A percentile compares a stretch with the other conserved stretches of the same genome.
phyloP scores from a whole-genome alignment of 2,888 invertebrate genomes.

The Argyra leucocephala region DNA sequence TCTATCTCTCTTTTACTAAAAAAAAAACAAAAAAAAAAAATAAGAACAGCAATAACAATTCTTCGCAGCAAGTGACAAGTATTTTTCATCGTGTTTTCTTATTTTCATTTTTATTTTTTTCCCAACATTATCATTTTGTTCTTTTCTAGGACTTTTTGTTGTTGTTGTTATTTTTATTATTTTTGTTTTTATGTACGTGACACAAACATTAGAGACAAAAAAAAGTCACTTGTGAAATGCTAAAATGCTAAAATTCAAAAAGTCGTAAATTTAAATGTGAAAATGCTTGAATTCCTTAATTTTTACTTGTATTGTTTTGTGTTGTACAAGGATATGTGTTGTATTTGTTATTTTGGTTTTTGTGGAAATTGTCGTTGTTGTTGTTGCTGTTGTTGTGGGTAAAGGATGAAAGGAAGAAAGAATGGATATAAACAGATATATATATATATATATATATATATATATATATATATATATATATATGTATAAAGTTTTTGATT shows the following conservation, averaged over 20 bases:
- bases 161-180: not conserved
- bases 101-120: not conserved
- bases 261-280: slow-evolving; percentile 6
- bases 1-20: too few species aligned
- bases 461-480: too few species aligned
- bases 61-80: not conserved
- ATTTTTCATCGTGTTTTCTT: not conserved
- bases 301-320: not conserved
- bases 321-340: not conserved
- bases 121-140: not conserved
- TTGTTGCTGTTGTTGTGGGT: too few species aligned
- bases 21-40: too few species aligned
- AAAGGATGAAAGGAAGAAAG: too few species aligned
- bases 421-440: too few species aligned
- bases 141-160: not conserved
- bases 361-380: too few species aligned
- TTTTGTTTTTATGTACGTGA: slow-evolving; percentile 2
- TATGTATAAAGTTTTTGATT: too few species aligned
- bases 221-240: not conserved
- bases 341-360: too few species aligned
- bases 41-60: not conserved
- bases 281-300: slow-evolving; percentile 3
- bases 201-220: not conserved
- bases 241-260: not conserved
- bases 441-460: too few species aligned